Evolutionary conservation across 2,113 vertebrate genomes (phyloP).

Genomic region (Cheirogaleus medius): DNA sequence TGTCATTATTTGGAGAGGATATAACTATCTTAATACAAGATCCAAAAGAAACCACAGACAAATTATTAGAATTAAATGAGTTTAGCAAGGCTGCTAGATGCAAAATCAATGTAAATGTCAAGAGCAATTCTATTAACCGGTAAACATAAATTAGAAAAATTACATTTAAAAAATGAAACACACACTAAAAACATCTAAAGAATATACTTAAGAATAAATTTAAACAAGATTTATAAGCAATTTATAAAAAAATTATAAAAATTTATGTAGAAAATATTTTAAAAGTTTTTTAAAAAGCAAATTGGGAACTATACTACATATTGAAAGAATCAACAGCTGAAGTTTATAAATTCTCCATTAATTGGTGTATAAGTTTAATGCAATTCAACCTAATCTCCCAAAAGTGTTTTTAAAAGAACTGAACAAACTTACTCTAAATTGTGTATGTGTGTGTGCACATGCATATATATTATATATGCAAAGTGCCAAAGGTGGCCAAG

Average conservation of each 20-base stretch:
- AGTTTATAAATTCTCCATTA: background rate
- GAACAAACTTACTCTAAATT: background rate
- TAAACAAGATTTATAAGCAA: background rate
- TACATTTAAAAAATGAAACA: background rate
- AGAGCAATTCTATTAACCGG: background rate
- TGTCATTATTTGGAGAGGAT: background rate
- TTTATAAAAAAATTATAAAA: background rate
- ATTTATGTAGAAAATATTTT: background rate
- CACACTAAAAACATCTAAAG: background rate
- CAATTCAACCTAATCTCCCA: background rate
- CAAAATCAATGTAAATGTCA: background rate
- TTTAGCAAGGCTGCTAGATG: background rate
- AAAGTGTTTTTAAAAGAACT: background rate
- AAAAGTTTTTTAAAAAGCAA: background rate
- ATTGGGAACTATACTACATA: background rate
- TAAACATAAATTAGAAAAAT: background rate
- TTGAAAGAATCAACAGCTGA: background rate
- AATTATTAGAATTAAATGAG: background rate
- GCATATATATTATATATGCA: rapidly evolving
- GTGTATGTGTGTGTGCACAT: background rate
- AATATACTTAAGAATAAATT: background rate
- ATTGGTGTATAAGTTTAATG: background rate
- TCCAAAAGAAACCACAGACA: background rate
- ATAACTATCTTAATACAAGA: too few species aligned
- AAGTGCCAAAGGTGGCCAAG: background rate